Percentiles rank a stretch among this genome's conserved stretches.
Conservation (phyloP, 2,797 vertebrate genomes). For the Heterohyrax brucei region DNA sequence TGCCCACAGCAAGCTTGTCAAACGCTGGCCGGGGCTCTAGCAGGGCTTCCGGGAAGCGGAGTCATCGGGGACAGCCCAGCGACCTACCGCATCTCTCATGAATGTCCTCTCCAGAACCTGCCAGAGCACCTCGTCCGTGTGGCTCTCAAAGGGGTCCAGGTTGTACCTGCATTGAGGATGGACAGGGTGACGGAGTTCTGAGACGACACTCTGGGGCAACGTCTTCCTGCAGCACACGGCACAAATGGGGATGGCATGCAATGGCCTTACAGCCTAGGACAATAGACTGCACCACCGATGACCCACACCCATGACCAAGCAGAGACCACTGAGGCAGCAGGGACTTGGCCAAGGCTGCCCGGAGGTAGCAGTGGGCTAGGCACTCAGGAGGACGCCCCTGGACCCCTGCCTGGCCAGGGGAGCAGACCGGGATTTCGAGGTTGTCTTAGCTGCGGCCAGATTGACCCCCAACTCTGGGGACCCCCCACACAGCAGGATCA, state of each 20-base stretch:
- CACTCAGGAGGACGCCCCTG: neutral
- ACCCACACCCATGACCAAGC: neutral
- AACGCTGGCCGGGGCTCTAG: neutral
- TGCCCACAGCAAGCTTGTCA: neutral
- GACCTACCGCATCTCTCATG: slow-evolving; percentile 92
- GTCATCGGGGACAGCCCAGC: neutral
- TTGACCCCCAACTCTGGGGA: neutral
- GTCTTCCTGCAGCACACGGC: neutral
- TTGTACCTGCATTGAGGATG: slow-evolving; percentile 90
- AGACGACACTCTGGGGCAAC: accelerated
- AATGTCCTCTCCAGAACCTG: slow-evolving; percentile 92
- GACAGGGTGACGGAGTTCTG: slow-evolving; percentile 1
- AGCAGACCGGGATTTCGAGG: neutral
- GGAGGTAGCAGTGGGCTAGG: accelerated
- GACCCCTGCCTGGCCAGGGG: accelerated
- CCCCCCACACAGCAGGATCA: neutral
- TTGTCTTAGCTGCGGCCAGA: neutral
- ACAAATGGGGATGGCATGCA: accelerated
- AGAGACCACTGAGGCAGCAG: neutral
- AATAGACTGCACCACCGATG: accelerated
- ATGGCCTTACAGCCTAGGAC: accelerated
- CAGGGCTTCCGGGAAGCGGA: neutral
- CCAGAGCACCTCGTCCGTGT: slow-evolving; percentile 92
- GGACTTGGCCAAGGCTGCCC: accelerated
- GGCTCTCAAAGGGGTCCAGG: slow-evolving; percentile 91